Base-by-base conservation (phyloP, 2,888 invertebrate species). In the Labia minor region DNA sequence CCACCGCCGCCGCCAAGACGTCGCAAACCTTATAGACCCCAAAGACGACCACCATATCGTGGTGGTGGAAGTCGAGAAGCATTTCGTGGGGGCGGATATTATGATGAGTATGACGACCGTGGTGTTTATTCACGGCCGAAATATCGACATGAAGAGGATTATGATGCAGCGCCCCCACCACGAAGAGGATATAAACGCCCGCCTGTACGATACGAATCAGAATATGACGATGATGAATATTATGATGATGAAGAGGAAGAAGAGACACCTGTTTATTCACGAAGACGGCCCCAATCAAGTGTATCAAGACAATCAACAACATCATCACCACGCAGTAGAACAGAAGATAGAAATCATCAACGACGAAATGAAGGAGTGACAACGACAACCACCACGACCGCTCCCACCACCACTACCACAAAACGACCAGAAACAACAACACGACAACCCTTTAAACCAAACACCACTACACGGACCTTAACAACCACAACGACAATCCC, bases 1-100 rank as follows among this genome's bases (percentile, higher is more conserved):
- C 78, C 78, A 0, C 82, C 81, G 71, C 78, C 74, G 71, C 78
- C 80, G 1, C 74, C 79, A 10, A 64, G 64, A 64, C 20, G 64
- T 19, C 10, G 64, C 10, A 64, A 63, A 16, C 63, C 21, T 63
- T 63, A 21, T 21, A 3, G 63, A 3, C 6, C 4, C 19, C 64
- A 21, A 21, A 16, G 63, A 3, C 19, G 64, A n/a, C 21, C 21
- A 18, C 19, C 20, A 14, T 20, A 64, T 16, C 10, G 64, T 1
- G 49, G 8, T 20, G 21, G 64, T 19, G 62, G 26, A 62, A 49
- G 65, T 61, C 61, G 20, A 19, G 21, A 19, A 19, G 37, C n/a
- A 10, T 20, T 20, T 14, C 19, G 20, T 16, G n/a, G n/a, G n/a
- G 26, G 18, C 16, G 63, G 26, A 3, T 63, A 37, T 21, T 62